Percentiles rank a stretch among this genome's conserved stretches.
phyloP scores from a whole-genome alignment of 2,113 vertebrate genomes.

The Seriola aureovittata region DNA sequence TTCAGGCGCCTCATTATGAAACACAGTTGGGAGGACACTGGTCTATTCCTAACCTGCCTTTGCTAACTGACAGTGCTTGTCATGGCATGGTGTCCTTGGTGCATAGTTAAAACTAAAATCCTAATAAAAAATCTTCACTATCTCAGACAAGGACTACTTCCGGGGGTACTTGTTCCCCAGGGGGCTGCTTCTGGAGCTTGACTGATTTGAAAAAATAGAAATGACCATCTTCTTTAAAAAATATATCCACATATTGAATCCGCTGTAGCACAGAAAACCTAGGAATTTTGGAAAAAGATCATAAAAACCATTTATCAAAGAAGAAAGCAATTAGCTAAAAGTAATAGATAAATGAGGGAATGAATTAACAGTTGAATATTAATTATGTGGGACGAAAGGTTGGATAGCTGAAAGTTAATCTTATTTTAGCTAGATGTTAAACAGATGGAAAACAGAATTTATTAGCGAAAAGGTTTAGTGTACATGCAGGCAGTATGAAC shows the following conservation, averaged over 20 bases:
- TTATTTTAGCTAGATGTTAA: too few species aligned
- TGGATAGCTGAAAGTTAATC: too few species aligned
- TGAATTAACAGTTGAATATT: too few species aligned
- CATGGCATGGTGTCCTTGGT: slow-evolving; percentile 17
- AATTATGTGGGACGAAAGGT: too few species aligned
- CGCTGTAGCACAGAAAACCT: too few species aligned
- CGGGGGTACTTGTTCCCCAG: too few species aligned
- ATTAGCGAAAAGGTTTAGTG: too few species aligned
- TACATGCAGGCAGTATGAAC: too few species aligned
- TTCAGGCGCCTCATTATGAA: slow-evolving; percentile 75
- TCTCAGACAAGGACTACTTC: background rate
- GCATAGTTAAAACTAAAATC: slow-evolving; percentile 11
- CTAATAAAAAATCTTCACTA: background rate
- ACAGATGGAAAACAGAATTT: too few species aligned
- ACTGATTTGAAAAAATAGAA: background rate
- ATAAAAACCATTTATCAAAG: background rate
- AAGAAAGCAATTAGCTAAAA: too few species aligned
- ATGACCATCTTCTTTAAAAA: background rate
- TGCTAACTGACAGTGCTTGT: slow-evolving; percentile 36
- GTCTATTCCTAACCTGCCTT: slow-evolving; percentile 40
- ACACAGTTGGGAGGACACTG: slow-evolving; percentile 47
- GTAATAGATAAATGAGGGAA: too few species aligned
- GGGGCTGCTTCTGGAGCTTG: background rate
- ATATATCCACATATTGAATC: background rate
- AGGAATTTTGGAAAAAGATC: background rate